Evolutionary conservation across 2,797 vertebrate genomes (phyloP).

Genomic region (Lithobates sylvaticus): DNA sequence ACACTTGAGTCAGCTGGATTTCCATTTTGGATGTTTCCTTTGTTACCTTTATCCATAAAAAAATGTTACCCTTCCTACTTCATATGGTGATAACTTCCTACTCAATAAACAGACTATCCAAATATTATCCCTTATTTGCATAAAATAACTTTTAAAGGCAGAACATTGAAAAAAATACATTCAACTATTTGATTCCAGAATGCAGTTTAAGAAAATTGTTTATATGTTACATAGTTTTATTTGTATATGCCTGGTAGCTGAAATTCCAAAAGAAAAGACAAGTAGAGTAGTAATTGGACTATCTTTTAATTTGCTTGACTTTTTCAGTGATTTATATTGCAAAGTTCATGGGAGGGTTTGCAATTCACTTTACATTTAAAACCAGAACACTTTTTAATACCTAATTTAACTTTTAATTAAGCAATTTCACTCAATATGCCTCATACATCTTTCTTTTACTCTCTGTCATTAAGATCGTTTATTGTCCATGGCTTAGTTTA

Average conservation of each 20-base stretch:
- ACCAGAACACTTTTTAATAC: conserved; percentile 48
- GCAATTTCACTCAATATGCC: conserved; percentile 53
- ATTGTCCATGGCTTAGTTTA: conserved; percentile 45
- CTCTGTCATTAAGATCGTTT: conserved; percentile 40
- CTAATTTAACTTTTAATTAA: conserved; percentile 58
- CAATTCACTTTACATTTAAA: conserved; percentile 43
- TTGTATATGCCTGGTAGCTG: not conserved
- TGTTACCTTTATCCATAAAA: no score
- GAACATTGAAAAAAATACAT: not conserved
- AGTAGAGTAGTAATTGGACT: not conserved
- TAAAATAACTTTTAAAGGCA: not conserved
- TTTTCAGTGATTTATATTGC: conserved; percentile 46
- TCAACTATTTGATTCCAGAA: not conserved
- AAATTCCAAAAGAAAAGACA: not conserved
- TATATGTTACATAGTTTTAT: not conserved
- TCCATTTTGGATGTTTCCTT: no score
- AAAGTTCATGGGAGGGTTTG: conserved; percentile 47
- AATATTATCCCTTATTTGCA: no score
- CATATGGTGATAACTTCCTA: no score
- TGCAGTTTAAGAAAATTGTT: not conserved
- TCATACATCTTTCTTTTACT: conserved; percentile 46
- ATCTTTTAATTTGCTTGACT: conserved; percentile 24
- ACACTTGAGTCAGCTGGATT: no score
- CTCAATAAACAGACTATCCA: no score
- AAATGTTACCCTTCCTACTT: no score